Evolutionary conservation across 1,140 invertebrate genomes (phyloP), one percentile per base, ranked within the genome.

Genomic region (Teleopsis dalmanni): DNA sequence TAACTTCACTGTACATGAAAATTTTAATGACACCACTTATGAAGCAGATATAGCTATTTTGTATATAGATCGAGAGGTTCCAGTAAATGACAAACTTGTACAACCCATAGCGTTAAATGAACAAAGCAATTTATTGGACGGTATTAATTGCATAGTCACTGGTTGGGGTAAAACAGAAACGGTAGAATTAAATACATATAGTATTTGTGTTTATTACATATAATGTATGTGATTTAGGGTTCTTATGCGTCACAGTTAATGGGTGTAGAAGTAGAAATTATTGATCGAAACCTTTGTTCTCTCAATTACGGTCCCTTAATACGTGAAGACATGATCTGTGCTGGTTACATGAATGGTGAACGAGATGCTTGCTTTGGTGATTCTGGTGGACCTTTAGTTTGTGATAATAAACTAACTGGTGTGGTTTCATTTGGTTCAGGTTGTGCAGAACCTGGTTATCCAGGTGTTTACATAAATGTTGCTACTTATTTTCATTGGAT

Each of bases 381-480:
- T 35, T 68, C 68, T 11, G 67, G 66, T 7, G 61, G 68, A 19
- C 65, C 65, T 4, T 16, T 73, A 43, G 51, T 50, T 13, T 62
- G 57, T 26, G 35, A 47, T 16, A 40, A 53, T 14, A 25, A 57
- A 18, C 51, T 78, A 23, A 61, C 58, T 2, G 79, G 79, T 0
- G 57, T 81, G 2, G 73, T 76, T 2, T 78, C 76, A n/a, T 81
- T 76, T 70, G 82, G 81, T n/a, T 57, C 66, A 14, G 73, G 75
- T 0, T 85, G 83, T 55, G 80, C 70, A 0, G 40, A 60, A 25
- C 57, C 72, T 0, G 61, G 65, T 0, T 72, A 65, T 52, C 80
- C 81, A 3, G 80, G 81, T 3, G 75, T 83, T 16, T 83, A 83
- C 59, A 81, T 83, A 0, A 74, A 78, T 51, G 80, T 88, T 0